These are phyloP conservation scores for Numenius phaeopus DNA, from an alignment of 2,797 vertebrate genomes.

Conservation along the genomic window DNA sequence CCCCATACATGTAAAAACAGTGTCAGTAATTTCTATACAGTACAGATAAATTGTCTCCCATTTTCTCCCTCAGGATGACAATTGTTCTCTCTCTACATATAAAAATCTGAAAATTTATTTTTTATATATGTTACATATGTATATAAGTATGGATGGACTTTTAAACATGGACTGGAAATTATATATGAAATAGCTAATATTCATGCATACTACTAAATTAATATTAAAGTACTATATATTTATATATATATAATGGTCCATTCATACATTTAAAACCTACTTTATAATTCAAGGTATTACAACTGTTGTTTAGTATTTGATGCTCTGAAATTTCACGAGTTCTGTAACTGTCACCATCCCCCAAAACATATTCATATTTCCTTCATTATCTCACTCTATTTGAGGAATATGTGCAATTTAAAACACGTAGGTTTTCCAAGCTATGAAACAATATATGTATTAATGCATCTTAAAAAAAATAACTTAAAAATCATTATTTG, in stretches of 20 bases:
- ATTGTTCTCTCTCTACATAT: neutral
- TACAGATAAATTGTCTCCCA: neutral
- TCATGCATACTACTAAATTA: neutral
- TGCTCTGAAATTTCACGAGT: neutral
- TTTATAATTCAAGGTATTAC: neutral
- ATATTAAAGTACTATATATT: neutral
- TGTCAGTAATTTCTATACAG: neutral
- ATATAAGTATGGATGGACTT: neutral
- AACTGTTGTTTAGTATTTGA: neutral
- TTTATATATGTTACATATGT: neutral
- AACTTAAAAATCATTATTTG: neutral
- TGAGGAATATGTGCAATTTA: neutral
- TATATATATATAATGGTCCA: neutral
- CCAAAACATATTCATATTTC: neutral
- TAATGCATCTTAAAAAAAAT: neutral
- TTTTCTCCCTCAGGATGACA: neutral
- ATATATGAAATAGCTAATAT: neutral
- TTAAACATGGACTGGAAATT: neutral
- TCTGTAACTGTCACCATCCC: neutral
- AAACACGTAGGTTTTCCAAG: neutral
- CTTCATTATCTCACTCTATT: neutral
- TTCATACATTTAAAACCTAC: neutral
- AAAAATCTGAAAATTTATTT: neutral
- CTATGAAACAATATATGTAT: neutral
- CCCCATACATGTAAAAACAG: neutral